These are phyloP conservation scores for Microctenopoma lineatum DNA, from an alignment of 2,797 vertebrate genomes.

Conservation along the genomic window DNA sequence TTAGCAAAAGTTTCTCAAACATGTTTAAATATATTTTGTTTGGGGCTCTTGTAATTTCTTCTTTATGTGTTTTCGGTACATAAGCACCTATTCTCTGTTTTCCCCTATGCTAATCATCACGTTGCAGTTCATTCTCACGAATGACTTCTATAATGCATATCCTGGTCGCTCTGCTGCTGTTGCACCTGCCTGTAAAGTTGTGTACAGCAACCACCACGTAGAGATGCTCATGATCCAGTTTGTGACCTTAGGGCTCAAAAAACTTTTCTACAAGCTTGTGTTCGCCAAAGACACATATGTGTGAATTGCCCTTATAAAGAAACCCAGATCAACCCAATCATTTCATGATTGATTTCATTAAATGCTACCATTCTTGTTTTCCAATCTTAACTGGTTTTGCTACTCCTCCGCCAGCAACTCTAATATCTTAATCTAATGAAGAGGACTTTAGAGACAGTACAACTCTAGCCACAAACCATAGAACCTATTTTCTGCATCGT, in stretches of 20 bases:
- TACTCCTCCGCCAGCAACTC: conserved; percentile 28
- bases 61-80: not conserved
- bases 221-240: conserved; percentile 29
- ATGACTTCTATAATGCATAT: conserved; percentile 3
- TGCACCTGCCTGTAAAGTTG: conserved; percentile 36
- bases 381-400: conserved; percentile 29
- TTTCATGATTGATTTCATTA: conserved; percentile 4
- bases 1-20: not conserved
- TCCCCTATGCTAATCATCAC: conserved; percentile 24
- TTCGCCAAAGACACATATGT: not conserved
- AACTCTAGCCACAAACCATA: conserved; percentile 55
- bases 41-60: not conserved
- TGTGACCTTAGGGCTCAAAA: conserved; percentile 11
- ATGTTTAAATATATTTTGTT: not conserved
- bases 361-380: conserved; percentile 14
- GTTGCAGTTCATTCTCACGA: not conserved
- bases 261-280: conserved; percentile 31
- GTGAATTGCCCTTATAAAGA: conserved; percentile 2
- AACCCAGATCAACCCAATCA: not conserved
- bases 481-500: conserved; percentile 61
- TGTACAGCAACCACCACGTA: conserved; percentile 41
- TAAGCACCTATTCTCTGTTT: conserved; percentile 16
- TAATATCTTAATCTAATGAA: conserved; percentile 46
- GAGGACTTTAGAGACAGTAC: conserved; percentile 36
- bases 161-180: conserved; percentile 25